Base-by-base conservation (phyloP, 2,888 invertebrate species). In the Melinaea menophilus region DNA sequence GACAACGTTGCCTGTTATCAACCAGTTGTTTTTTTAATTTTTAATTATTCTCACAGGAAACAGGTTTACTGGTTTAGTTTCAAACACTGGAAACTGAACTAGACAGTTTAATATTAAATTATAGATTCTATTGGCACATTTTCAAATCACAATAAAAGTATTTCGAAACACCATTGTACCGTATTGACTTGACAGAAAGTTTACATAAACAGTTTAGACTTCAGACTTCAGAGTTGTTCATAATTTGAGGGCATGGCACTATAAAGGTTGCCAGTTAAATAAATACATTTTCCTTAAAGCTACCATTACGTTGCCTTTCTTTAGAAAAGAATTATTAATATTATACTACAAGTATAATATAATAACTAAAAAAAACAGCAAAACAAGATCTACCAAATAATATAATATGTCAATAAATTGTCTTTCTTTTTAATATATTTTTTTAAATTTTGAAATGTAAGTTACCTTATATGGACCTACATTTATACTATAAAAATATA, bases 141-240 rank as follows among this genome's bases (percentile, higher is more conserved):
- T 61, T 61, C 46, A 61, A 71, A 59, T 59, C 61, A 63, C 63
- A 45, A 58, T 67, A 68, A 70, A 66, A 75, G 69, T 79, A 77
- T 78, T 82, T 79, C 72, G 73, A 79, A 82, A 82, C 75, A 77
- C 70, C 72, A 79, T 73, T 73, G 41, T 61, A 63, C 59, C 45
- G 56, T 61, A 57, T 58, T 63, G 75, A 74, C 76, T 77, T 76
- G 78, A 76, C 77, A 77, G 74, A 79, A 81, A 84, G 82, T 84
- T 84, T 81, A 81, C 78, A 79, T 77, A 83, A 82, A 82, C 82
- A 82, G 75, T 77, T 70, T 75, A 69, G 70, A 75, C 70, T 72
- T 70, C 72, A 66, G 9, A 41, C 41, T 41, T 41, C 9, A 41
- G 41, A 41, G 41, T 67, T 65, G 68, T 62, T 67, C 57, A 58